Evolutionary conservation across 2,113 vertebrate species (phyloP).

Genomic region (Odontophorus gujanensis): DNA sequence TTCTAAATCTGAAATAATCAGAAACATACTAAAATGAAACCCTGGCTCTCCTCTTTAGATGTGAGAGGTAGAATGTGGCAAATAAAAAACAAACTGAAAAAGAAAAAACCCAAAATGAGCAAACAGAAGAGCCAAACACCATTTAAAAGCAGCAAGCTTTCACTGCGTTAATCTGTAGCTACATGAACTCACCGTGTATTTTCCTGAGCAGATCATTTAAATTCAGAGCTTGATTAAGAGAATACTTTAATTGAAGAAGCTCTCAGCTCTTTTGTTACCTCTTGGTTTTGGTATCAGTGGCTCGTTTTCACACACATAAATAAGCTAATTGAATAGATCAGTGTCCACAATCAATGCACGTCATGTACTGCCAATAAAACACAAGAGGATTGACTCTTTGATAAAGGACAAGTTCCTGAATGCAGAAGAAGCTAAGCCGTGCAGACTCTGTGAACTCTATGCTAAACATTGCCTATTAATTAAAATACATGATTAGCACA

Average conservation of each 20-base stretch:
- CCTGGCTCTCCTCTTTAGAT: background rate
- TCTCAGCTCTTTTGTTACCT: background rate
- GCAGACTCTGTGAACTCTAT: background rate
- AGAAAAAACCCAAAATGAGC: background rate
- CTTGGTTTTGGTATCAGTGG: background rate
- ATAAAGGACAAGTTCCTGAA: constrained; percentile 11
- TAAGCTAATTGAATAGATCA: constrained; percentile 30
- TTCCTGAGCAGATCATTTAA: background rate
- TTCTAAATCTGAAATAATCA: background rate
- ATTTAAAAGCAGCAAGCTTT: background rate
- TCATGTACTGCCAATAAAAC: constrained; percentile 11
- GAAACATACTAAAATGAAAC: background rate
- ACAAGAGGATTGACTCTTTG: background rate
- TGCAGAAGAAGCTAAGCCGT: background rate
- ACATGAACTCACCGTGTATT: background rate
- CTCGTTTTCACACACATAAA: background rate
- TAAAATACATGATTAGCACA: background rate
- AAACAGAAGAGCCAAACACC: background rate
- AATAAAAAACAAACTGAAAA: background rate
- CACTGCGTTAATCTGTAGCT: background rate
- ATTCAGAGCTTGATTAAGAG: background rate
- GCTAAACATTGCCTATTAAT: background rate
- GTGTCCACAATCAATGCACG: background rate
- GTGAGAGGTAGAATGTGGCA: background rate
- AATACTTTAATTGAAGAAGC: background rate